A percentile compares a stretch with the other conserved stretches of the same genome.
Conservation (phyloP, 2,888 invertebrate species). For the Sclerodermus sp. region DNA sequence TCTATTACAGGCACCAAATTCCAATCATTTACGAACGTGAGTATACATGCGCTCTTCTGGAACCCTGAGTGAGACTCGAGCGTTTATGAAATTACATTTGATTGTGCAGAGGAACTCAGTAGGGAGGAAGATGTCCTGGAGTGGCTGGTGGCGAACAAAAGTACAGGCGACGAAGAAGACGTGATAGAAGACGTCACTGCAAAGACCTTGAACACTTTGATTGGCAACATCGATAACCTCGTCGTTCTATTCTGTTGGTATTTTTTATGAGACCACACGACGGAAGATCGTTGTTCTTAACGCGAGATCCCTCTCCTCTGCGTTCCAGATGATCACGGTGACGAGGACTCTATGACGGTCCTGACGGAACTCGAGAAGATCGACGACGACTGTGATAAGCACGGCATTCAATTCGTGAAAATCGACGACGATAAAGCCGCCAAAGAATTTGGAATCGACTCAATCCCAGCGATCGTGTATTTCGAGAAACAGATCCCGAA, state of each 20-base stretch:
- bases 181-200: conserved; percentile 93
- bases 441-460: conserved; percentile 82
- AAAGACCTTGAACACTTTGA: conserved; percentile 83
- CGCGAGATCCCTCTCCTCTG: too few relatives aligned
- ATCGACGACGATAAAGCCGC: conserved; percentile 86
- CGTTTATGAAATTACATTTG: neutral
- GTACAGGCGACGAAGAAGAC: conserved; percentile 91
- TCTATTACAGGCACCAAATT: conserved; percentile 92
- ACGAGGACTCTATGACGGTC: conserved; percentile 84
- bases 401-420: conserved; percentile 91
- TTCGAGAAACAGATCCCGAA: conserved; percentile 93
- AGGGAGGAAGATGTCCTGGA: conserved; percentile 90
- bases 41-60: conserved; percentile 23
- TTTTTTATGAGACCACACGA: conserved; percentile 16
- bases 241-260: conserved; percentile 90
- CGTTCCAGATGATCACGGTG: conserved; percentile 81
- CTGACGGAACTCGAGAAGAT: conserved; percentile 88
- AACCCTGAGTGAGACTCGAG: neutral
- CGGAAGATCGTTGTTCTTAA: too few relatives aligned
- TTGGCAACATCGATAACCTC: conserved; percentile 86
- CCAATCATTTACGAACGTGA: conserved; percentile 93
- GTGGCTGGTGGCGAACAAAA: conserved; percentile 91
- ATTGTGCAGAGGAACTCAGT: conserved; percentile 74
- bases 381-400: conserved; percentile 90
- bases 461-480: conserved; percentile 82